Base-by-base conservation (phyloP, 2,113 vertebrate genomes). In the Podarcis raffonei region DNA sequence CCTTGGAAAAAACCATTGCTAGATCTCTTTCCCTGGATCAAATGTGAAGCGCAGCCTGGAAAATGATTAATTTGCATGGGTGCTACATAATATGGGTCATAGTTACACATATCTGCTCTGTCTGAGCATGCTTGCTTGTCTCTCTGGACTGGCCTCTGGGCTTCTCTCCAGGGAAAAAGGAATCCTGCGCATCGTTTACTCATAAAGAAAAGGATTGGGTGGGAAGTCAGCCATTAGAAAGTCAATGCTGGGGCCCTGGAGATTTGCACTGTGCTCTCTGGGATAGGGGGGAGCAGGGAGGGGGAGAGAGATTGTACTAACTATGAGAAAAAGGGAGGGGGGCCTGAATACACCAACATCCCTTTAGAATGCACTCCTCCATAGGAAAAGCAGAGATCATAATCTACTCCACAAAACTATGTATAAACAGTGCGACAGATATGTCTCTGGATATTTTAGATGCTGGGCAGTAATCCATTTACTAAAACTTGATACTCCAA, bases 31-130 rank as follows among this genome's bases (percentile, higher is more conserved):
- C 92, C 1, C 83, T 89, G 65, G 93, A 95, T 93, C 90, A 91
- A 93, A 88, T 92, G 91, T 93, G 93, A 95, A 96, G 89, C 85
- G 27, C 59, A 93, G 94, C 92, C 94, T 96, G 94, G 92, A 95
- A 95, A 94, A 94, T 93, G 0, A 93, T 94, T 95, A 93, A 92
- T 86, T 93, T 82, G 87, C 88, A 69, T 92, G 84, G 80, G 89
- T 89, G 84, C 76, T 80, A 91, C 90, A 0, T 15, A 39, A 89
- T 27, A 57, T 11, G 85, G 94, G 89, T 85, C 83, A 88, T 37
- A 75, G 94, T 93, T 90, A 75, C 87, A 93, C 0, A 79, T 83
- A 76, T 84, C 48, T 83, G 75, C 81, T 90, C 16, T 0, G 6
- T 62, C 62, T 0, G 0, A 59, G 76, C 76, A 32, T 0, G 89